A percentile compares a stretch with the other conserved stretches of the same genome.
Evolutionary conservation across 1,140 invertebrate genomes (phyloP).

Genomic region (Eriocheir sinensis): DNA sequence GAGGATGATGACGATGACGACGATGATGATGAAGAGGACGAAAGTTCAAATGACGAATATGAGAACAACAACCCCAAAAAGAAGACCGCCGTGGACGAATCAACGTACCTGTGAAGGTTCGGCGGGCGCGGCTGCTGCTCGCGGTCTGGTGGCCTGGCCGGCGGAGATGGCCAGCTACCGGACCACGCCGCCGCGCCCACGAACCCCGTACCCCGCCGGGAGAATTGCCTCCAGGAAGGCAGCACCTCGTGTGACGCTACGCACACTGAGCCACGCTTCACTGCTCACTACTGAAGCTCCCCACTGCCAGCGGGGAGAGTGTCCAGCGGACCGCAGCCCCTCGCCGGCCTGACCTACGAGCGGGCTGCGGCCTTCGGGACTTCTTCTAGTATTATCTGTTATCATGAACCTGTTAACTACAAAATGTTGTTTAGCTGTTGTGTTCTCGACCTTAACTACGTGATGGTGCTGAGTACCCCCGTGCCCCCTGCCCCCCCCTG

Average conservation of each 20-base stretch:
- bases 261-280: neutral
- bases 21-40: slow-evolving; percentile 20
- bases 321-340: neutral
- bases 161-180: slow-evolving; percentile 53
- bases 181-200: neutral
- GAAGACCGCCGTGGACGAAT: slow-evolving; percentile 62
- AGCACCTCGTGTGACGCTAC: slow-evolving; percentile 60
- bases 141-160: slow-evolving; percentile 36
- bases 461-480: slow-evolving; percentile 20
- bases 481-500: neutral
- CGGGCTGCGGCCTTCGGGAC: no score
- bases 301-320: neutral
- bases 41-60: neutral
- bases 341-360: neutral
- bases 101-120: slow-evolving; percentile 69
- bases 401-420: neutral
- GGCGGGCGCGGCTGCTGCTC: slow-evolving; percentile 32
- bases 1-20: neutral
- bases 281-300: slow-evolving; percentile 34
- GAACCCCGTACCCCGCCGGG: slow-evolving; percentile 58
- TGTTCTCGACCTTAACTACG: slow-evolving; percentile 24
- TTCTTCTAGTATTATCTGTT: neutral
- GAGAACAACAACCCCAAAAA: slow-evolving; percentile 38
- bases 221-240: slow-evolving; percentile 68
- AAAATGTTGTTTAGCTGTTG: neutral